Evolutionary conservation across 2,888 invertebrate genomes (phyloP), one percentile per base, ranked within the genome.

Genomic region (Arctia plantaginis): DNA sequence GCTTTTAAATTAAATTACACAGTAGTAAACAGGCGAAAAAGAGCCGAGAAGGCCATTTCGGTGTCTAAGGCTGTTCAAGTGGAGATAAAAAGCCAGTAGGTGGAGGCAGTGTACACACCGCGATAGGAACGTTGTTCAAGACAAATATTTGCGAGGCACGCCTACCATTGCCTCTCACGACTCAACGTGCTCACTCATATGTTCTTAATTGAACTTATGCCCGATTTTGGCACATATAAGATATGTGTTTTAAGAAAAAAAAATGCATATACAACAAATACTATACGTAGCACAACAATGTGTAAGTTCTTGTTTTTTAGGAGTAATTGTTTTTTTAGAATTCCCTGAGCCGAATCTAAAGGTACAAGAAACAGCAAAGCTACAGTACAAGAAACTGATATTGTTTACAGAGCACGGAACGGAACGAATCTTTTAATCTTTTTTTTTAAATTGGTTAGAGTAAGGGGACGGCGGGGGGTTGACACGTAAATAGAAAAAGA

Each of bases 1-100:
- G 86, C 85, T 88, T 91, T 93, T 91, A 91, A 92, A 93, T 93
- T 91, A 91, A 90, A 92, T 90, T 85, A 87, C 87, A 85, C 86
- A 88, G 86, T 89, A 88, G 88, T 88, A 90, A 90, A 91, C 89
- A 90, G 88, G 86, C 85, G 86, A 88, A 89, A 88, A 89, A 90
- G 87, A 90, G 90, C 89, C 90, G 81, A 82, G 84, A 89, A 88
- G 87, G 88, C 87, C 88, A 87, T 85, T 87, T 73, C 82, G 73
- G 81, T 80, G 80, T 81, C 82, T 81, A 87, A 87, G 89, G 86
- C 91, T 92, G 93, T 86, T 86, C 82, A 83, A 87, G 83, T 82
- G 81, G 76, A 92, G 93, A 94, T 94, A 94, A 94, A 91, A 87
- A 87, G 84, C 80, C 82, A 86, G 88, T 86, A 88, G 89, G 87